Evolutionary conservation across 37 sponge, comb jelly and placozoan species (phyloP).

Genomic region (Axinella damicornis): DNA sequence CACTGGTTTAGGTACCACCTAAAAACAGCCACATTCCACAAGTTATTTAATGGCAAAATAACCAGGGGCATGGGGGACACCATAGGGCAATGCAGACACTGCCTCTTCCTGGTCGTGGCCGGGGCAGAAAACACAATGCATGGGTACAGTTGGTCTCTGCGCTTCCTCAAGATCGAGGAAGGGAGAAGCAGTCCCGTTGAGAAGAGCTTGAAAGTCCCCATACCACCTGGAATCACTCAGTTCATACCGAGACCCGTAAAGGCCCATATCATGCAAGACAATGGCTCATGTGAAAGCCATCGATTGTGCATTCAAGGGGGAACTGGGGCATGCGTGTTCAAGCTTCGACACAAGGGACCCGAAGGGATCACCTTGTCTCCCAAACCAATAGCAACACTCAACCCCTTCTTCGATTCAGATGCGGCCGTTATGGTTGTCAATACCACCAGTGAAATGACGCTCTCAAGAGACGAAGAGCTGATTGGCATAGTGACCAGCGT

Average conservation of each 20-base stretch:
- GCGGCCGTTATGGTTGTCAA: constrained; percentile 54
- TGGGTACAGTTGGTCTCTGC: constrained; percentile 27
- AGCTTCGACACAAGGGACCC: not conserved
- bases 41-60: not conserved
- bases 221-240: constrained; percentile 43
- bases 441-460: constrained; percentile 48
- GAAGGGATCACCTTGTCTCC: constrained; percentile 35
- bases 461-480: constrained; percentile 38
- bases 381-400: constrained; percentile 39
- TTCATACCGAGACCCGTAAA: constrained; percentile 50
- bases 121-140: constrained; percentile 46
- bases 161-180: constrained; percentile 17
- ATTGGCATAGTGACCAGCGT: constrained; percentile 44
- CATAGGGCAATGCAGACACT: constrained; percentile 30
- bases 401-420: constrained; percentile 45
- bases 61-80: constrained; percentile 5
- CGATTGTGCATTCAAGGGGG: constrained; percentile 42
- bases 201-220: constrained; percentile 1
- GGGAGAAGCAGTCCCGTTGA: not conserved
- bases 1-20: constrained; percentile 38
- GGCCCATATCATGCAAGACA: constrained; percentile 11
- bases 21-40: not conserved
- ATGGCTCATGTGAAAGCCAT: constrained; percentile 24
- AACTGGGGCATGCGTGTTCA: constrained; percentile 49
- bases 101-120: constrained; percentile 32